phyloP scores from a whole-genome alignment of 2,888 invertebrate species.

The Tachystola acroxantha region DNA sequence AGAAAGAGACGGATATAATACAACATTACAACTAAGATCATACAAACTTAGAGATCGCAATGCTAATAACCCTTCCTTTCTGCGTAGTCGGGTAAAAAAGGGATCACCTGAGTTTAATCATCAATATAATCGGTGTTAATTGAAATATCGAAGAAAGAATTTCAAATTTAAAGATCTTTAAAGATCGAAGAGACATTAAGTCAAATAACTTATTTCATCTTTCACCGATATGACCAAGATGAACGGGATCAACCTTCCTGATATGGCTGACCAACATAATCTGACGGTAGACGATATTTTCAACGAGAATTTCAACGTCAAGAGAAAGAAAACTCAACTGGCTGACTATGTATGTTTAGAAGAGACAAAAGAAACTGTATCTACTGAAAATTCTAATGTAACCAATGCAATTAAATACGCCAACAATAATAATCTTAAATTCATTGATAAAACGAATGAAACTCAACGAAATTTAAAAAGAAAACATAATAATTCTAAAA shows the following conservation, averaged over 20 bases:
- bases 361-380: not conserved
- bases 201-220: too few species aligned
- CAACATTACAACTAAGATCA: too few species aligned
- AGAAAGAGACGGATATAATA: too few species aligned
- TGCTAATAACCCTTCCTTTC: too few species aligned
- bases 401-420: constrained; percentile 20
- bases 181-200: too few species aligned
- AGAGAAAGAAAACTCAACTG: constrained; percentile 42
- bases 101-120: too few species aligned
- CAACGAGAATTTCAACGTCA: constrained; percentile 43
- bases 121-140: too few species aligned
- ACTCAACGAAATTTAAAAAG: constrained; percentile 35
- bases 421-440: constrained; percentile 43
- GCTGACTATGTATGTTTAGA: constrained; percentile 23
- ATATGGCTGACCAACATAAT: constrained; percentile 47
- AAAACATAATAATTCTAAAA: not conserved
- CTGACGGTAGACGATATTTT: constrained; percentile 56
- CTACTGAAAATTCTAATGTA: not conserved
- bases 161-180: too few species aligned
- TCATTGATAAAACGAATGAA: constrained; percentile 24
- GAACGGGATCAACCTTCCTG: constrained; percentile 50
- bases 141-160: too few species aligned
- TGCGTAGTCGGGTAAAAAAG: too few species aligned
- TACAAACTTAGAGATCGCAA: too few species aligned
- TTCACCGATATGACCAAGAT: constrained; percentile 62